Base-by-base conservation (phyloP, 2,113 vertebrate genomes). In the Peucedramus taeniatus region DNA sequence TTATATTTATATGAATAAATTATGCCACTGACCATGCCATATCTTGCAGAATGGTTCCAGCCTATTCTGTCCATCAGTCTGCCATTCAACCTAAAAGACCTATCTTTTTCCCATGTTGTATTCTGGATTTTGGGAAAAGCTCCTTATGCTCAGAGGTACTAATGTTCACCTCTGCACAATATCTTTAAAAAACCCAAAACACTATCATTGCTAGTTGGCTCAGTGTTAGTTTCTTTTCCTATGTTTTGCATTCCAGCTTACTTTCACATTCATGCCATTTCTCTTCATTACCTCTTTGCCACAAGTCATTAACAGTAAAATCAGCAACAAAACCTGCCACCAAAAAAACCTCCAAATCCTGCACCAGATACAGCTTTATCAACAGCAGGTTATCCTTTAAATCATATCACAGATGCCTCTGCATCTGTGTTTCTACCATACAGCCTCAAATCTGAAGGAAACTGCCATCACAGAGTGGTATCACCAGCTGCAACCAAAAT, bases 341-440 rank as follows among this genome's bases (percentile, higher is more conserved):
- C 59, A 59, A 60, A 93, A 83, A 83, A 93, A 63, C 50, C 54
- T 92, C 68, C 56, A 86, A 70, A 95, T 81, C 57, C 65, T 89
- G 44, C 69, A 89, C 56, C 76, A 87, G 51, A 61, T 78, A 89
- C 61, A 78, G 49, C 37, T 4, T 47, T 60, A 86, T n/a, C 83
- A 86, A 54, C 54, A 95, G 91, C 76, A 96, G 83, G 80, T 83
- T 96, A 92, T 83, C 68, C 76, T 81, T 82, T 77, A 87, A 93
- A 81, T 78, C 86, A 23, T 74, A 75, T 59, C 93, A 95, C 96
- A 97, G 95, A 97, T 94, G 93, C 60, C 56, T 92, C 93, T 96
- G 86, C 96, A 94, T 95, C 96, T 97, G 95, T 95, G 95, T 95
- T 96, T 96, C 91, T 74, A 50, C 77, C 89, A 79, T 90, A 64